These are phyloP conservation scores for Vidua chalybeata DNA, from an alignment of 2,113 vertebrate species.

Conservation along the genomic window DNA sequence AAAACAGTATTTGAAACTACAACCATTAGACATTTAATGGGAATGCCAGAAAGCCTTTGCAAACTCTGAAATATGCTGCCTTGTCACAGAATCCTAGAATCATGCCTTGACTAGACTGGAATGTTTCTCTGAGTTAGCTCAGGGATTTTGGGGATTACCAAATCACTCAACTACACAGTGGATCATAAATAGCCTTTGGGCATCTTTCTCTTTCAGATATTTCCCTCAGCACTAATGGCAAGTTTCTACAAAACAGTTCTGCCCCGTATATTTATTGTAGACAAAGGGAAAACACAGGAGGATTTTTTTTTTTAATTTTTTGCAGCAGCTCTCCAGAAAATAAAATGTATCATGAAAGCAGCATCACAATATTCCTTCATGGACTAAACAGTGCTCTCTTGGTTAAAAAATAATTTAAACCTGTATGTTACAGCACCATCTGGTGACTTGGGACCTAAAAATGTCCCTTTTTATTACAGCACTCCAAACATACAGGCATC, in stretches of 20 bases:
- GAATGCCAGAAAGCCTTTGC: neutral
- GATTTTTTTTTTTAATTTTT: neutral
- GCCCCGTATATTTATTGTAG: neutral
- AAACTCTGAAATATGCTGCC: neutral
- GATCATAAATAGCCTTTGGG: neutral
- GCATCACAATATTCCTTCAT: neutral
- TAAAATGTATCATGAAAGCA: neutral
- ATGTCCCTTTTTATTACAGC: neutral
- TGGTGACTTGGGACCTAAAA: constrained; percentile 34
- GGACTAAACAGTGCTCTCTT: neutral
- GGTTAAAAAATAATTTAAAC: neutral
- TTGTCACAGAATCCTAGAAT: neutral
- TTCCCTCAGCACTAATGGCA: neutral
- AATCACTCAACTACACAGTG: neutral
- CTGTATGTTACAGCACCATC: constrained; percentile 57
- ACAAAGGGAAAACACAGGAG: neutral
- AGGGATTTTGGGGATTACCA: neutral
- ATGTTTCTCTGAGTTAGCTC: neutral
- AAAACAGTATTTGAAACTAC: neutral
- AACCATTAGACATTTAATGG: neutral
- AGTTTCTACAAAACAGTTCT: neutral
- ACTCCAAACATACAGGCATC: neutral
- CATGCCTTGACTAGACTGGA: neutral
- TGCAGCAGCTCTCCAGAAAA: neutral
- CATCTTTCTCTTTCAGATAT: neutral